Evolutionary conservation across 1,140 invertebrate genomes (phyloP).

Genomic region (Drosophila yakuba): DNA sequence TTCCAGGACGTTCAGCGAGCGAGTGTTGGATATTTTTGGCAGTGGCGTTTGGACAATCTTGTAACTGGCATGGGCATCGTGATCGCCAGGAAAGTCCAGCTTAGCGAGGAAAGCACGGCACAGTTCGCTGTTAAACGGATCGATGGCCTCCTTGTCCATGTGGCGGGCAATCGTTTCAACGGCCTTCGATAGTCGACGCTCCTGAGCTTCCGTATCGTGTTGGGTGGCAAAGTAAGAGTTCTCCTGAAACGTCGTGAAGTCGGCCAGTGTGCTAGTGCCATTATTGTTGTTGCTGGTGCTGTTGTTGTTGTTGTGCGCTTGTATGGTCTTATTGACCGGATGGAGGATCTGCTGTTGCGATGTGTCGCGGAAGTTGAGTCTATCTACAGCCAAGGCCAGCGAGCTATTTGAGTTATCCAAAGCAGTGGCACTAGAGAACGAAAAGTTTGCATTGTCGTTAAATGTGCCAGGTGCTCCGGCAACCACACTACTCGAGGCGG

Average conservation of each 20-base stretch:
- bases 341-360: constrained; percentile 32
- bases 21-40: constrained; percentile 85
- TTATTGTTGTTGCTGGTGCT: constrained; percentile 59
- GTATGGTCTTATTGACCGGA: constrained; percentile 48
- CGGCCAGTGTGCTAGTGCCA: constrained; percentile 41
- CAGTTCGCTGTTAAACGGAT: constrained; percentile 87
- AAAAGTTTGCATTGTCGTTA: constrained; percentile 82
- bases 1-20: constrained; percentile 86
- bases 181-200: constrained; percentile 75
- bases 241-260: constrained; percentile 83
- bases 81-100: constrained; percentile 85
- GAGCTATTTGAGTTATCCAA: constrained; percentile 81
- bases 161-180: constrained; percentile 77
- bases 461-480: constrained; percentile 41
- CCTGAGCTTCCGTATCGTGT: constrained; percentile 76
- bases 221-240: constrained; percentile 84
- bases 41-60: constrained; percentile 79
- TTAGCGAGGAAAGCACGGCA: constrained; percentile 86
- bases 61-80: constrained; percentile 73
- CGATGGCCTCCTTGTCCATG: constrained; percentile 82
- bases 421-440: constrained; percentile 75
- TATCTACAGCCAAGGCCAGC: constrained; percentile 67
- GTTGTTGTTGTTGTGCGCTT: constrained; percentile 60
- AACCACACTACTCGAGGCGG: constrained; percentile 7
- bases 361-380: constrained; percentile 73